phyloP scores from a whole-genome alignment of 2,113 vertebrate species.

The Podiceps cristatus region DNA sequence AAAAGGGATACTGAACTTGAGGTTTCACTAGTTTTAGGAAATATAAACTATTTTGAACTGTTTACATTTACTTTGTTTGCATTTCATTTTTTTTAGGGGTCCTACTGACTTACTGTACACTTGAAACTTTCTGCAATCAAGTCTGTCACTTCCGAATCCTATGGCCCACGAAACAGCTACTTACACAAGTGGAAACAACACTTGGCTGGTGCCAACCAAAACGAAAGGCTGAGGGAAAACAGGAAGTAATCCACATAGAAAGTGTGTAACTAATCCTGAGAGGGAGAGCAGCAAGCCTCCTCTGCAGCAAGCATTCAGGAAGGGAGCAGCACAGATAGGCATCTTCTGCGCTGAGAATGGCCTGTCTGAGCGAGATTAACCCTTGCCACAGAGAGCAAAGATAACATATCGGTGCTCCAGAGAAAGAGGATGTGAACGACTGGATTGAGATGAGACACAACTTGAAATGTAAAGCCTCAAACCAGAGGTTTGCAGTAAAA shows the following conservation, averaged over 20 bases:
- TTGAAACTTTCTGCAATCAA: rapidly evolving
- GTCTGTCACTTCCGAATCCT: neutral
- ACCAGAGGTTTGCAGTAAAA: neutral
- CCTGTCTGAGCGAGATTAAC: constrained; percentile 45
- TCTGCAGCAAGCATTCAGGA: constrained; percentile 5
- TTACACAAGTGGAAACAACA: constrained; percentile 19
- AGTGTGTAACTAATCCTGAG: constrained; percentile 31
- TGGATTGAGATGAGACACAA: neutral
- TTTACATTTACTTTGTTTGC: neutral
- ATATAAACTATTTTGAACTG: neutral
- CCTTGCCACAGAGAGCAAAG: constrained; percentile 48
- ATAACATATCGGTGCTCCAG: neutral
- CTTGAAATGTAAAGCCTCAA: neutral
- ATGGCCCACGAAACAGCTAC: neutral
- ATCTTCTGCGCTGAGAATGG: constrained; percentile 31
- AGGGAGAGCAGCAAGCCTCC: neutral
- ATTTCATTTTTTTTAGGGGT: neutral
- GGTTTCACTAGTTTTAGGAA: neutral
- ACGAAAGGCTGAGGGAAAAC: constrained; percentile 36
- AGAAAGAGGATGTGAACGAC: neutral
- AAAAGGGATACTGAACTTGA: neutral
- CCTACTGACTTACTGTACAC: neutral
- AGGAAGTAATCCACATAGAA: constrained; percentile 42
- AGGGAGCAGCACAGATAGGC: constrained; percentile 22
- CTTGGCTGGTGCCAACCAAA: constrained; percentile 2